Base-by-base conservation (phyloP, 2,113 vertebrate species). In the Ranitomeya variabilis region DNA sequence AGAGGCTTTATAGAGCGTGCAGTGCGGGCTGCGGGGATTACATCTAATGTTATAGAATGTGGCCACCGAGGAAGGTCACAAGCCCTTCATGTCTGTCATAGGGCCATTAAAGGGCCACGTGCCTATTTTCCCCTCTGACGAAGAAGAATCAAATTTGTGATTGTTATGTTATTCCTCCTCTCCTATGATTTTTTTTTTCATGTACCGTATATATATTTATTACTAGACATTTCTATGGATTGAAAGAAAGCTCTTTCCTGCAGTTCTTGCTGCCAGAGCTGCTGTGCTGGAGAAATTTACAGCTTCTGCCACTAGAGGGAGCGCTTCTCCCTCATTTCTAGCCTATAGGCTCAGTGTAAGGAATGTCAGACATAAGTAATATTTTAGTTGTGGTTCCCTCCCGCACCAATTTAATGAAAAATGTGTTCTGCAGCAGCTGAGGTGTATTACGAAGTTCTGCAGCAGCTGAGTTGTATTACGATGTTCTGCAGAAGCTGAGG, bases 1-100 rank as follows among this genome's bases (percentile, higher is more conserved):
- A 73, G n/a, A 59, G 37, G 55, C 73, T 85, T 85, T 86, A 86
- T n/a, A 62, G 55, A 64, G 76, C 55, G 55, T 62, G 57, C 84
- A 77, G 55, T 62, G 69, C 19, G 57, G 67, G 18, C 31, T 74
- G 19, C 26, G 10, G 18, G 80, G 80, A 83, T 83, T 83, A 83
- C 45, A 67, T 3, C 23, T 31, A 4, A 13, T 66, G 13, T 16
- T 82, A 82, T 62, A 59, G 21, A 80, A 59, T 51, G 37, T 45
- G 62, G 55, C 55, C 55, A 57, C 55, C 55, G 55, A 57, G 15
- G 66, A 0, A n/a, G 66, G n/a, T 26, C 66, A 69, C n/a, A 23
- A 69, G n/a, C 69, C 69, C 26, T 31, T 4, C 69, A 73, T 31
- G 12, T 7, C 6, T 73, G 26, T 74, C 71, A 18, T 18, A 10